Evolutionary conservation across 2,797 vertebrate genomes (phyloP).

Genomic region (Anguilla obscura): DNA sequence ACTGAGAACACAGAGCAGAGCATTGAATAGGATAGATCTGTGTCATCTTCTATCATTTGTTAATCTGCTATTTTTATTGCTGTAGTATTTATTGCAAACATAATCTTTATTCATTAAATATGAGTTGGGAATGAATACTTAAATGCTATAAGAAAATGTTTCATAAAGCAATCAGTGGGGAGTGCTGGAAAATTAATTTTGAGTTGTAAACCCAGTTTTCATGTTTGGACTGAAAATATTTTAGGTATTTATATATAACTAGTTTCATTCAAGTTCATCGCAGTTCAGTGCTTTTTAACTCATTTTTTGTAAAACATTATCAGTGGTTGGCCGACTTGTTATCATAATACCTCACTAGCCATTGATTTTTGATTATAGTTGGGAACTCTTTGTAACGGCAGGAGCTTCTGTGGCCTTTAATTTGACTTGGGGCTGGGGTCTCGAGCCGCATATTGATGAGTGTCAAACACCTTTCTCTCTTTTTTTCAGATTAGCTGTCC

Average conservation of each 20-base stretch:
- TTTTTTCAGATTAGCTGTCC: constrained; percentile 66
- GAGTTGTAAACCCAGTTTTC: not conserved
- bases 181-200: not conserved
- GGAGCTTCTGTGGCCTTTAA: constrained; percentile 71
- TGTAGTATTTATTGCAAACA: not conserved
- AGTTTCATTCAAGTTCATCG: not conserved
- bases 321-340: constrained; percentile 62
- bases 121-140: not conserved
- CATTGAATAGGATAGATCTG: not conserved
- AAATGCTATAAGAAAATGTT: not conserved
- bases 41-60: not conserved
- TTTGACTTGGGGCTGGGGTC: constrained; percentile 64
- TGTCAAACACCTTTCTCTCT: constrained; percentile 59
- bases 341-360: constrained; percentile 72
- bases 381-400: constrained; percentile 62
- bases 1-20: not conserved
- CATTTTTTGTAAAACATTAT: constrained; percentile 29
- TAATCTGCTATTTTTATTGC: not conserved
- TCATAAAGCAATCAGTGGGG: not conserved
- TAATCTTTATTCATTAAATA: not conserved
- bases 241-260: not conserved
- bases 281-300: not conserved
- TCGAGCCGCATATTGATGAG: constrained; percentile 71
- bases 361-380: constrained; percentile 74
- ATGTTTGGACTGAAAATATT: constrained; percentile 26